Percentiles rank a stretch among this genome's conserved stretches.
Evolutionary conservation across 2,797 vertebrate species (phyloP).

Genomic region (Eidolon dupreanum): DNA sequence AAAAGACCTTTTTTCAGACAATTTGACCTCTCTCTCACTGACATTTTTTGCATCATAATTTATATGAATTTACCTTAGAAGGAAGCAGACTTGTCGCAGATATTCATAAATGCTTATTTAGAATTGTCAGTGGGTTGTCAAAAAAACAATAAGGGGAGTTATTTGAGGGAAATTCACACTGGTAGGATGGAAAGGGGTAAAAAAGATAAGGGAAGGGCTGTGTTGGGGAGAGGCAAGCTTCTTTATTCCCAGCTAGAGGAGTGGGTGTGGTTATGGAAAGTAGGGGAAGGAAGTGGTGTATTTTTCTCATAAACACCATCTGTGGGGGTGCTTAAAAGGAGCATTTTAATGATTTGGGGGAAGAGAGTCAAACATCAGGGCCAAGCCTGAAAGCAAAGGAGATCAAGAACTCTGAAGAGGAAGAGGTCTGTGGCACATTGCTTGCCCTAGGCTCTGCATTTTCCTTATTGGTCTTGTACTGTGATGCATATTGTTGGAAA

Average conservation of each 20-base stretch:
- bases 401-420: not conserved
- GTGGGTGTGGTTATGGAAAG: conserved; percentile 1
- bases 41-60: conserved; percentile 1
- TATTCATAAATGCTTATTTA: conserved; percentile 35
- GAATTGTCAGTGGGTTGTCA: not conserved
- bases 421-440: not conserved
- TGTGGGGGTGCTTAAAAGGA: conserved; percentile 18
- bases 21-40: conserved; percentile 28
- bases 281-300: conserved; percentile 57
- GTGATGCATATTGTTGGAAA: not conserved
- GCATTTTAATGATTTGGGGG: not conserved
- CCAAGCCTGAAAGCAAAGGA: not conserved
- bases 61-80: conserved; percentile 32
- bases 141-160: not conserved
- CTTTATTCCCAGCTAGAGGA: conserved; percentile 2
- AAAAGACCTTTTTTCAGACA: conserved; percentile 1
- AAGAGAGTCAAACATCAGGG: not conserved
- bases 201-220: not conserved
- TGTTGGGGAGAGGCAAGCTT: not conserved
- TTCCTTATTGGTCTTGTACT: not conserved
- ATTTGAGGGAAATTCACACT: not conserved
- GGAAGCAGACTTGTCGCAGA: not conserved
- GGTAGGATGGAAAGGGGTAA: not conserved
- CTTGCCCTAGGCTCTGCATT: not conserved
- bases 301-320: conserved; percentile 65